Conservation (phyloP, 2,797 vertebrate species). For the Lepilemur septentrionalis region DNA sequence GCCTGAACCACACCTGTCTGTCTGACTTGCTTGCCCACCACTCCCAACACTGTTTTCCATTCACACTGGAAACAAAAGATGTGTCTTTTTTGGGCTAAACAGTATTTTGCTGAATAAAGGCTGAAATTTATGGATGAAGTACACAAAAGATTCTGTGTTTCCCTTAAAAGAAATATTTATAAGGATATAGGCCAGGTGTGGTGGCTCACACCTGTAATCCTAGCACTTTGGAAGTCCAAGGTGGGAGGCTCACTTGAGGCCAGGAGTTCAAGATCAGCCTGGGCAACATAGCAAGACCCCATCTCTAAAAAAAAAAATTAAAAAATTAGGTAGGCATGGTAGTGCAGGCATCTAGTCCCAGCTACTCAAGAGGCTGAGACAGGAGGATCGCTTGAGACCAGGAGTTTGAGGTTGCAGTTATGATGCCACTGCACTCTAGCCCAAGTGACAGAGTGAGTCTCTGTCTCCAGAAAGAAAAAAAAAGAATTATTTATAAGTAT, state of each 20-base stretch:
- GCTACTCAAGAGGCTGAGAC: not conserved
- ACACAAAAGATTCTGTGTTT: not conserved
- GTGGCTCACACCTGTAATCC: not conserved
- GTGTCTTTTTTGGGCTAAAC: not conserved
- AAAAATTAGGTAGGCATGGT: not conserved
- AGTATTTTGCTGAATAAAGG: not conserved
- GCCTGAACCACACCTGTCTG: not conserved
- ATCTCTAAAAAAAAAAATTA: not conserved
- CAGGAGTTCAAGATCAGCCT: not conserved
- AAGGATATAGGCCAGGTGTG: not conserved
- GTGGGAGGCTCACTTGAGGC: not conserved
- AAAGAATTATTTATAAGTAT: not conserved
- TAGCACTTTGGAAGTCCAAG: not conserved
- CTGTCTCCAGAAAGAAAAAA: too few species aligned
- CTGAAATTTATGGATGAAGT: not conserved
- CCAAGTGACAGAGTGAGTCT: too few species aligned
- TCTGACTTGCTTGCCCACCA: not conserved
- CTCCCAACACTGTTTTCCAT: fast-evolving
- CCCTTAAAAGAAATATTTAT: not conserved
- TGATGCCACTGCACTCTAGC: too few species aligned
- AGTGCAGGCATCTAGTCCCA: not conserved
- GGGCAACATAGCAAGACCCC: not conserved
- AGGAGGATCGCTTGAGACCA: not conserved
- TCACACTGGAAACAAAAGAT: not conserved
- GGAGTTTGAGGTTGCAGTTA: not conserved